Conservation (phyloP, 1,140 invertebrate genomes). For the Orchestia grillus region DNA sequence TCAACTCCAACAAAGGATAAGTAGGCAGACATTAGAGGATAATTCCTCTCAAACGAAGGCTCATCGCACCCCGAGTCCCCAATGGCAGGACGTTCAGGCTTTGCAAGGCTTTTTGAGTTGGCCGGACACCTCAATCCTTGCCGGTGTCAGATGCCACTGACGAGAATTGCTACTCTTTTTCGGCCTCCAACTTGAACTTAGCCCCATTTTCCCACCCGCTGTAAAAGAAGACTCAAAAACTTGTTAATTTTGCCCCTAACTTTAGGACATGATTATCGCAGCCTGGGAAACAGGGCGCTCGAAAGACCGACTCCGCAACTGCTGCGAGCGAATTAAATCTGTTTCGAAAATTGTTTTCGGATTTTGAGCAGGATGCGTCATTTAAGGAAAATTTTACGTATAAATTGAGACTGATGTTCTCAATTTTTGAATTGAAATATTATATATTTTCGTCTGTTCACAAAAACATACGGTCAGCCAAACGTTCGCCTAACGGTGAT, state of each 20-base stretch:
- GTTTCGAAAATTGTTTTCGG: neutral
- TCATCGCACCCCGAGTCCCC: neutral
- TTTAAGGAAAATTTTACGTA: neutral
- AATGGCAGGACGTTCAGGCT: neutral
- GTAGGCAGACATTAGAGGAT: neutral
- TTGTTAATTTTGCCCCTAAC: neutral
- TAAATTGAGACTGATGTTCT: neutral
- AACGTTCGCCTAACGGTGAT: neutral
- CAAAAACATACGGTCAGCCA: neutral
- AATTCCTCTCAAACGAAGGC: neutral
- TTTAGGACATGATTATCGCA: neutral
- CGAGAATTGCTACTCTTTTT: neutral
- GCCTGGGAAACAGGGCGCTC: neutral
- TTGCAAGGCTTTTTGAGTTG: neutral
- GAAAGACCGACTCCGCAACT: neutral
- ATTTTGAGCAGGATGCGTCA: neutral
- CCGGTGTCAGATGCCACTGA: neutral
- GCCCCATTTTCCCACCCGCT: neutral
- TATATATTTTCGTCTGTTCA: neutral
- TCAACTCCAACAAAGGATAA: neutral
- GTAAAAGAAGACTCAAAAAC: neutral
- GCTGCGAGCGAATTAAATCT: neutral
- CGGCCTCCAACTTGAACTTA: neutral
- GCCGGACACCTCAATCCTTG: neutral
- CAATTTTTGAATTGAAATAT: neutral